Evolutionary conservation across 2,888 invertebrate species (phyloP).

Genomic region (Cosmia trapezina): DNA sequence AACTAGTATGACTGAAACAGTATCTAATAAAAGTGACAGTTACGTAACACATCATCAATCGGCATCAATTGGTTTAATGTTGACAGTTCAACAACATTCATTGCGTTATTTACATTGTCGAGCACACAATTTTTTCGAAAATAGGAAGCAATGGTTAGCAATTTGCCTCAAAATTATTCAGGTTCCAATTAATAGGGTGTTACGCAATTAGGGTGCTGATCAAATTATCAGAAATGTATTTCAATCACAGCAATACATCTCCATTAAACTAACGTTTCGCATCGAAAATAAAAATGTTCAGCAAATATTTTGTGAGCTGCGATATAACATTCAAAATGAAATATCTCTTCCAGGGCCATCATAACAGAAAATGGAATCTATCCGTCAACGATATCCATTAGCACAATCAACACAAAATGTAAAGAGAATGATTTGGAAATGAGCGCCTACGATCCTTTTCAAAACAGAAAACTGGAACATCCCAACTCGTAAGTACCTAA

Average conservation of each 20-base stretch:
- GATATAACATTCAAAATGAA: constrained; percentile 10
- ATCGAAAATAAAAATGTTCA: not conserved
- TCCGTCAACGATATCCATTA: constrained; percentile 86
- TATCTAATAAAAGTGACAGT: not conserved
- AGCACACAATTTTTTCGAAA: too few species aligned
- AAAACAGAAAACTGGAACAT: constrained; percentile 85
- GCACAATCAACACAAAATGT: constrained; percentile 87
- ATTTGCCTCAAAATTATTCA: too few species aligned
- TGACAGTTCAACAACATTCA: too few species aligned
- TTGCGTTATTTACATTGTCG: too few species aligned
- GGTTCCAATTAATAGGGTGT: too few species aligned
- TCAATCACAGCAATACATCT: constrained; percentile 5
- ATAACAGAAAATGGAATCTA: constrained; percentile 86
- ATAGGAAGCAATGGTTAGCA: too few species aligned
- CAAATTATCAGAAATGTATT: not conserved
- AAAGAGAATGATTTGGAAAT: constrained; percentile 80
- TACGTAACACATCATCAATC: too few species aligned
- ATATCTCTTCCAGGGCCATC: constrained; percentile 80
- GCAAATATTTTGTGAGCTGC: constrained; percentile 9
- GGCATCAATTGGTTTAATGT: too few species aligned
- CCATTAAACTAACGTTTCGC: constrained; percentile 17
- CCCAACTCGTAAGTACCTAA: constrained; percentile 87
- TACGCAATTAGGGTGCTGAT: not conserved
- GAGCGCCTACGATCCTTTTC: constrained; percentile 82
- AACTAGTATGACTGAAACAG: not conserved